A percentile compares a stretch with the other conserved stretches of the same genome.
These are phyloP conservation scores for Eufriesea mexicana DNA, from an alignment of 1,140 invertebrate species.

Conservation along the genomic window DNA sequence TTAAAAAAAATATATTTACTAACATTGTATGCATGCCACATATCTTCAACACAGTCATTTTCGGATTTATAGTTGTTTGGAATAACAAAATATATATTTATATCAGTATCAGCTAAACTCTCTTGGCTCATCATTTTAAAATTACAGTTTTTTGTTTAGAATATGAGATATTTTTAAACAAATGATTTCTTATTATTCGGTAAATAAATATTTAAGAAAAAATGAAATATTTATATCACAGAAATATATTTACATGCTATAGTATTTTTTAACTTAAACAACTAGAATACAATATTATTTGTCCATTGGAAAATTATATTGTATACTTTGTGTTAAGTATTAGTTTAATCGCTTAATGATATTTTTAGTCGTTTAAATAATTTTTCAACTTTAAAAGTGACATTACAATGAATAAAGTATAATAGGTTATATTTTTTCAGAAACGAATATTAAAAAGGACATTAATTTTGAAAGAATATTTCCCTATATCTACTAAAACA, in stretches of 20 bases:
- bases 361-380: not conserved
- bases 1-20: conserved; percentile 53
- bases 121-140: conserved; percentile 49
- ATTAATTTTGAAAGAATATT: not conserved
- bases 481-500: not conserved
- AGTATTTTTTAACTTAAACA: not conserved
- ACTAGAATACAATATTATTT: not conserved
- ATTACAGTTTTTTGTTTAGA: not conserved
- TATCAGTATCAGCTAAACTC: conserved; percentile 63
- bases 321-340: not conserved
- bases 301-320: not conserved
- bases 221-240: not conserved
- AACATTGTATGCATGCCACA: conserved; percentile 80
- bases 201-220: not conserved
- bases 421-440: not conserved
- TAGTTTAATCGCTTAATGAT: not conserved
- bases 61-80: conserved; percentile 69
- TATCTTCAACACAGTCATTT: conserved; percentile 77
- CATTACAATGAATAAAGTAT: not conserved
- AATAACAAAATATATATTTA: conserved; percentile 79
- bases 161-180: not conserved
- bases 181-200: not conserved
- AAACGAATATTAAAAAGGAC: not conserved
- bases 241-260: not conserved
- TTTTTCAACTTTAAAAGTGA: not conserved